phyloP scores from a whole-genome alignment of 1,140 invertebrate genomes.

The Panagrolaimus sp. region DNA sequence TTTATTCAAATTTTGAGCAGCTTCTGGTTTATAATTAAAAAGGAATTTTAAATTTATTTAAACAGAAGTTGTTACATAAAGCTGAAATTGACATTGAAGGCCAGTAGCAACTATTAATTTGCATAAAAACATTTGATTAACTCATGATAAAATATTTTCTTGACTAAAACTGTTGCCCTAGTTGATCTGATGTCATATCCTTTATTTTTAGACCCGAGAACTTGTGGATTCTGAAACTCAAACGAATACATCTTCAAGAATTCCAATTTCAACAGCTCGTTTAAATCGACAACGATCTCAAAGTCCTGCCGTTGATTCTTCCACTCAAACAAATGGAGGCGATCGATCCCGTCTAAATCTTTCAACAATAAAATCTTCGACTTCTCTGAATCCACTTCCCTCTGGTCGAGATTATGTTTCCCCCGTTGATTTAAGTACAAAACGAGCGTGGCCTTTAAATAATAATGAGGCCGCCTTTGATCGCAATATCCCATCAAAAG shows the following conservation, averaged over 20 bases:
- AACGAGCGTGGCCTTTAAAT: background rate
- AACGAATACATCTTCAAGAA: conserved; percentile 6
- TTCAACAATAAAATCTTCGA: background rate
- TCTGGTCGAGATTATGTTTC: background rate
- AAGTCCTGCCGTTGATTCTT: background rate
- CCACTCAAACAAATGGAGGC: conserved; percentile 1
- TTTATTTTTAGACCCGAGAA: too few relatives aligned
- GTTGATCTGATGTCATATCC: too few relatives aligned
- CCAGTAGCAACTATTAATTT: too few relatives aligned
- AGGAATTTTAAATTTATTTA: too few relatives aligned
- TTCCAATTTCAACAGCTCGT: conserved; percentile 7
- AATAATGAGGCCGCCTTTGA: conserved; percentile 2
- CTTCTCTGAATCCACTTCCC: background rate
- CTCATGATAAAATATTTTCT: too few relatives aligned
- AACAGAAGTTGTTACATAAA: too few relatives aligned
- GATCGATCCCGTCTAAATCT: background rate
- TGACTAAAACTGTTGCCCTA: too few relatives aligned
- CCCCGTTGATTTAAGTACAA: conserved; percentile 2
- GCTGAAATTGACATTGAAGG: too few relatives aligned
- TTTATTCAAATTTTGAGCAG: too few relatives aligned
- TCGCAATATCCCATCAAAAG: too few relatives aligned
- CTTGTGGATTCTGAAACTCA: conserved; percentile 12
- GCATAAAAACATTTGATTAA: too few relatives aligned
- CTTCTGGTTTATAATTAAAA: too few relatives aligned
- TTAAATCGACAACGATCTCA: background rate